These are phyloP conservation scores for Atta cephalotes DNA, from an alignment of 1,140 invertebrate species.

Conservation along the genomic window DNA sequence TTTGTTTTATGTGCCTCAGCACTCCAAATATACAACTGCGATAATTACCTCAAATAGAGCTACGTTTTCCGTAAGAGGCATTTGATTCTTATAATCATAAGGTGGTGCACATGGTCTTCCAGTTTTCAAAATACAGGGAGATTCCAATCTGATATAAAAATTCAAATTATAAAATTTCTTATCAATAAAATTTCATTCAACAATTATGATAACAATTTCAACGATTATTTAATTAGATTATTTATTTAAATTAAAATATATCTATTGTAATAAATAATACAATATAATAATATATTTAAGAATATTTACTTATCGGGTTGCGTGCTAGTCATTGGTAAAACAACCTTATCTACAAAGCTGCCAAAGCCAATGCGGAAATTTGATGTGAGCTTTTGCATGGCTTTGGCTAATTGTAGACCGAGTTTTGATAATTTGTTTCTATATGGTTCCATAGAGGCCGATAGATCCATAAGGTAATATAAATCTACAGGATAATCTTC, in stretches of 20 bases:
- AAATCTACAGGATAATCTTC: conserved; percentile 95
- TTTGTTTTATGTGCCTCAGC: background rate
- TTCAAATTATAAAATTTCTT: conserved; percentile 6
- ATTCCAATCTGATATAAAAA: conserved; percentile 79
- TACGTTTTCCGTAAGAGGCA: conserved; percentile 88
- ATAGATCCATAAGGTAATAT: conserved; percentile 96
- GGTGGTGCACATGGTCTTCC: conserved; percentile 87
- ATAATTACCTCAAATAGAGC: conserved; percentile 86
- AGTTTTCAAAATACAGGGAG: conserved; percentile 87
- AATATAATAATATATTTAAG: too few species aligned
- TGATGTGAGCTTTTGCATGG: conserved; percentile 92
- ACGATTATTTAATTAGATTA: background rate
- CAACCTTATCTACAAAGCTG: conserved; percentile 95
- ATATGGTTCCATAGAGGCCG: conserved; percentile 92
- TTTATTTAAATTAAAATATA: conserved; percentile 15
- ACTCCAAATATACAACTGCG: background rate
- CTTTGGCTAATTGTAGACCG: conserved; percentile 88
- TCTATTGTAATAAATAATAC: conserved; percentile 1
- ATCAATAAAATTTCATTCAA: background rate
- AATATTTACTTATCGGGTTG: conserved; percentile 85
- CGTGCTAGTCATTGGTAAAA: conserved; percentile 92
- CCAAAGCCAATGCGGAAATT: conserved; percentile 95
- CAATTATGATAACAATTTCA: background rate
- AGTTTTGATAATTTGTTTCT: conserved; percentile 89
- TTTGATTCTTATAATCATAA: conserved; percentile 90